Conservation (phyloP, 1,140 invertebrate genomes). For the Eupristina koningsbergeri region DNA sequence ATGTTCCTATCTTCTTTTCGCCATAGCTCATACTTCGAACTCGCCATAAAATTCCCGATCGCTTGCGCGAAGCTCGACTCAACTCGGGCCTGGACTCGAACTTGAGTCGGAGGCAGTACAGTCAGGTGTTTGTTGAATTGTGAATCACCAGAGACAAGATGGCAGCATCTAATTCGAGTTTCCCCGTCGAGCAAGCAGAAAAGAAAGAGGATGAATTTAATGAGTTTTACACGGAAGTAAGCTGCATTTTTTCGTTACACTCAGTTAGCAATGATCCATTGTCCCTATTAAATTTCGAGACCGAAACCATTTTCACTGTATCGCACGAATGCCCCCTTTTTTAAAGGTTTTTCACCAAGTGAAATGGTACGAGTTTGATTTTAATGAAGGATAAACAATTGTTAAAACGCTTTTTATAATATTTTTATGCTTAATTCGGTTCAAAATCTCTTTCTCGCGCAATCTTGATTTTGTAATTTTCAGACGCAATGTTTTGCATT, state of each 20-base stretch:
- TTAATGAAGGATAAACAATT: slow-evolving; percentile 25
- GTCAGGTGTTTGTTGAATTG: slow-evolving; percentile 26
- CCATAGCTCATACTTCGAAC: background rate
- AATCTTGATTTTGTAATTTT: background rate
- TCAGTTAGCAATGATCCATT: background rate
- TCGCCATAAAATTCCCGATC: background rate
- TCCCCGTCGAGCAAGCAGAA: slow-evolving; percentile 64
- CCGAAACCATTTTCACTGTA: background rate
- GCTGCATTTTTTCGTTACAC: slow-evolving; percentile 31
- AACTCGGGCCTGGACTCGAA: background rate
- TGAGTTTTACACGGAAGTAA: slow-evolving; percentile 80
- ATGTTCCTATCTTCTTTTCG: background rate
- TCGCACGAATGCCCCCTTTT: slow-evolving; percentile 11
- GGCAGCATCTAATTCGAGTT: slow-evolving; percentile 69
- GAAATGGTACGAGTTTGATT: slow-evolving; percentile 40
- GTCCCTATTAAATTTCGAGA: background rate
- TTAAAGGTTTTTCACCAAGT: slow-evolving; percentile 32
- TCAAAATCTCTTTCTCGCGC: no score
- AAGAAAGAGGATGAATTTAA: slow-evolving; percentile 78
- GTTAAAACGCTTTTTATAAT: background rate
- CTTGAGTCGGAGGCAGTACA: background rate
- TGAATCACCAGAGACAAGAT: slow-evolving; percentile 60
- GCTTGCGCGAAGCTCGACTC: background rate
- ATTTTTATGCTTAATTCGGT: background rate
- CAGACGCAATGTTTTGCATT: background rate